Percentiles rank a stretch among this genome's conserved stretches.
Evolutionary conservation across 2,797 vertebrate genomes (phyloP).

Genomic region (Decapterus maruadsi): DNA sequence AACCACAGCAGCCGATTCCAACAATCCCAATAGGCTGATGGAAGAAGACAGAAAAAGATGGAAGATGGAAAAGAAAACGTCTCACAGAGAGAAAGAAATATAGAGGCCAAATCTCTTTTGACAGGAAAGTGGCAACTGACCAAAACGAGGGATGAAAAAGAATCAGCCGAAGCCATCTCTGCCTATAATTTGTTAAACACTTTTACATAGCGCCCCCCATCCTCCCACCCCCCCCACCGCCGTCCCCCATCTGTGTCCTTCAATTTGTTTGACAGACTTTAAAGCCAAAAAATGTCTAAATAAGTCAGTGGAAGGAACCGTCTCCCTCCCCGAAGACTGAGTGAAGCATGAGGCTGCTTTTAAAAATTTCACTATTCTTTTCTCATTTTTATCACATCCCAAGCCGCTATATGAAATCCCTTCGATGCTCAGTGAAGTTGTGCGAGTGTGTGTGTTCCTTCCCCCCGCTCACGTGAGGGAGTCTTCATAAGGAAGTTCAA

Average conservation of each 20-base stretch:
- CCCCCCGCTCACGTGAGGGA: background rate
- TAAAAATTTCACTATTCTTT: conserved; percentile 25
- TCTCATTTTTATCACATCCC: conserved; percentile 34
- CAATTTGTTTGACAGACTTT: conserved; percentile 74
- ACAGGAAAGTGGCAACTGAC: conserved; percentile 67
- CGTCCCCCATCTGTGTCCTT: conserved; percentile 62
- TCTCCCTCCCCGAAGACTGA: conserved; percentile 25
- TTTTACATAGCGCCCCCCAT: conserved; percentile 39
- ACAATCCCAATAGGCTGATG: conserved; percentile 69
- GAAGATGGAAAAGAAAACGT: conserved; percentile 53
- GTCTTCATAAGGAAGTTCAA: conserved; percentile 1
- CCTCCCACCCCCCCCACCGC: conserved; percentile 1
- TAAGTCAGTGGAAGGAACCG: conserved; percentile 53
- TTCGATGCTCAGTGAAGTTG: background rate
- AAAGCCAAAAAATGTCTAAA: conserved; percentile 60
- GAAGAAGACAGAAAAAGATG: conserved; percentile 54
- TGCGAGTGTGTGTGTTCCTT: background rate
- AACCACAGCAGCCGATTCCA: conserved; percentile 71
- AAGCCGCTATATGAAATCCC: background rate
- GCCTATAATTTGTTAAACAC: conserved; percentile 75
- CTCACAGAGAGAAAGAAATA: conserved; percentile 53
- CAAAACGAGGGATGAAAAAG: conserved; percentile 66
- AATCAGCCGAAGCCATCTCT: conserved; percentile 59
- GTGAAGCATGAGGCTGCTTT: conserved; percentile 32
- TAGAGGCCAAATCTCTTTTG: conserved; percentile 64